Percentiles rank a stretch among this genome's conserved stretches.
These are phyloP conservation scores for Troides aeacus DNA, from an alignment of 2,888 invertebrate genomes.

Conservation along the genomic window DNA sequence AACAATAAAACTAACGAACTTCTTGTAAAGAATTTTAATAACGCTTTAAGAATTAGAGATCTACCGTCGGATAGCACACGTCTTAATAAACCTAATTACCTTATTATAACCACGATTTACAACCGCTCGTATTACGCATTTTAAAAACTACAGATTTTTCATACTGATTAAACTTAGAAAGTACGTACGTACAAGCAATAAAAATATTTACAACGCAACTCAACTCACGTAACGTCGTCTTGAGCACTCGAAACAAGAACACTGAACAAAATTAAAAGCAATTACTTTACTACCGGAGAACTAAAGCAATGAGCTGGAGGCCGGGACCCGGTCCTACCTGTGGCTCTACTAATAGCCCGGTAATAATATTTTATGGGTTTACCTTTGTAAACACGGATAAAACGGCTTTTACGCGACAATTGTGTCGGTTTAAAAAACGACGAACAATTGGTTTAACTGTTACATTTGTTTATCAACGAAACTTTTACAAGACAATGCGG, in stretches of 20 bases:
- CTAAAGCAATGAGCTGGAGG: slow-evolving; percentile 63
- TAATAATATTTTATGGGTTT: slow-evolving; percentile 77
- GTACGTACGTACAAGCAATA: slow-evolving; percentile 15
- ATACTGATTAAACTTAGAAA: slow-evolving; percentile 17
- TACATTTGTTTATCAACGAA: slow-evolving; percentile 34
- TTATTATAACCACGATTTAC: slow-evolving; percentile 21
- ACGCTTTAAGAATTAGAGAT: slow-evolving; percentile 25
- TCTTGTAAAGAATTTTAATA: slow-evolving; percentile 27
- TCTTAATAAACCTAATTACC: slow-evolving; percentile 15
- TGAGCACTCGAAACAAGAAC: slow-evolving; percentile 38
- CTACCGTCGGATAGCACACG: slow-evolving; percentile 15
- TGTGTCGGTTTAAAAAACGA: slow-evolving; percentile 56
- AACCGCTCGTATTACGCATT: slow-evolving; percentile 25
- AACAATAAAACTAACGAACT: slow-evolving; percentile 18
- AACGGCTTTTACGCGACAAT: slow-evolving; percentile 66
- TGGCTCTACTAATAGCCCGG: slow-evolving; percentile 68
- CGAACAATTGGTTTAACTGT: slow-evolving; percentile 39
- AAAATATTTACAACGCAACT: slow-evolving; percentile 24
- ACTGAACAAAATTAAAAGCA: slow-evolving; percentile 64
- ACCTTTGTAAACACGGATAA: slow-evolving; percentile 73
- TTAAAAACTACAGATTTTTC: slow-evolving; percentile 9
- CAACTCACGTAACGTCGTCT: slow-evolving; percentile 39
- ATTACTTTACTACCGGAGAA: slow-evolving; percentile 62
- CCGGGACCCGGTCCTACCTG: slow-evolving; percentile 67
- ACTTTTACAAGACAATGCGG: slow-evolving; percentile 29